Evolutionary conservation across 2,888 invertebrate genomes (phyloP).

Genomic region (Eupithecia pulchellata): DNA sequence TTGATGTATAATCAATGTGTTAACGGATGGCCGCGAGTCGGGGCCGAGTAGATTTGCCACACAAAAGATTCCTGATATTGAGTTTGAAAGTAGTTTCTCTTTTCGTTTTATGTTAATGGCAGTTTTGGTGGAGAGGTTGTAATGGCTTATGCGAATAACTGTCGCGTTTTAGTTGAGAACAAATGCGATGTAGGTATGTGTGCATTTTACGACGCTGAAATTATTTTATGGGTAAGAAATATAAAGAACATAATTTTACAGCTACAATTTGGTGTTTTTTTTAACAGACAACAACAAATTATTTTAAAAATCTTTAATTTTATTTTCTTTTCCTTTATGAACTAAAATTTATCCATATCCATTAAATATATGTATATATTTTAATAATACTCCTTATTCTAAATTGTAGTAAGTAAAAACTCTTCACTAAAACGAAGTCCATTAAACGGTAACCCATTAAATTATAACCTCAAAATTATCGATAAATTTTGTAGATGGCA

Average conservation of each 20-base stretch:
- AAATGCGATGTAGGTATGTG: slow-evolving; percentile 61
- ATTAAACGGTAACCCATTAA: slow-evolving; percentile 46
- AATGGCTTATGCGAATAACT: slow-evolving; percentile 77
- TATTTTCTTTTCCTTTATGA: too few species aligned
- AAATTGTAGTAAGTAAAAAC: neutral
- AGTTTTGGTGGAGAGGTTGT: slow-evolving; percentile 73
- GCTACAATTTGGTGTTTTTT: slow-evolving; percentile 5
- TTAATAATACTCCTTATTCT: too few species aligned
- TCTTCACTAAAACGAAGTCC: neutral
- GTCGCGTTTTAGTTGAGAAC: slow-evolving; percentile 67
- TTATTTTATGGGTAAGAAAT: slow-evolving; percentile 53
- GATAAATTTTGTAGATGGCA: slow-evolving; percentile 71
- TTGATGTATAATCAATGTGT: slow-evolving; percentile 85
- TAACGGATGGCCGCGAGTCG: slow-evolving; percentile 81
- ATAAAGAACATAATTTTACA: slow-evolving; percentile 48
- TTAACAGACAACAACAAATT: neutral
- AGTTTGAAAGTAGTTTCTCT: slow-evolving; percentile 83
- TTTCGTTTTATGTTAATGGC: slow-evolving; percentile 82
- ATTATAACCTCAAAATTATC: slow-evolving; percentile 72
- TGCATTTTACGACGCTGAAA: slow-evolving; percentile 58
- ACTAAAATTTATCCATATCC: too few species aligned
- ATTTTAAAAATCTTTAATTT: neutral
- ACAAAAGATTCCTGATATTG: slow-evolving; percentile 84
- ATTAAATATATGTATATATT: too few species aligned
- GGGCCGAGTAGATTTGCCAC: slow-evolving; percentile 80